Conservation (phyloP, 2,888 invertebrate genomes). For the Drosophila acutilabella region DNA sequence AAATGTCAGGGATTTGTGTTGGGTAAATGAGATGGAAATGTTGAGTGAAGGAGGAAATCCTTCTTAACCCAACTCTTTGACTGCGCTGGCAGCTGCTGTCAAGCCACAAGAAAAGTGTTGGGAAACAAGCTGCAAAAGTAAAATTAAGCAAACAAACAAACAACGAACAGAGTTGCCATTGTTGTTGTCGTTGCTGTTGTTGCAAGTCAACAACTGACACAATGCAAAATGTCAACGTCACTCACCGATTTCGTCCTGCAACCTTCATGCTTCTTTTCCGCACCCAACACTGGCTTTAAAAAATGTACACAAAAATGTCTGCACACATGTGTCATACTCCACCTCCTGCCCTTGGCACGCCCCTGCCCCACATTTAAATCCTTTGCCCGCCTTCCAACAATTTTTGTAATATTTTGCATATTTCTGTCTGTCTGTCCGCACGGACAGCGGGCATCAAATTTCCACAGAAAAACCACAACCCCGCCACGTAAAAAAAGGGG, state of each 20-base stretch:
- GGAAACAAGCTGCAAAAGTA: conserved; percentile 22
- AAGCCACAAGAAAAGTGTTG: conserved; percentile 42
- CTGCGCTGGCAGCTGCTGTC: conserved; percentile 41
- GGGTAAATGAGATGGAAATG: conserved; percentile 38
- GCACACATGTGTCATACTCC: conserved; percentile 46
- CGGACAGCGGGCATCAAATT: conserved; percentile 31
- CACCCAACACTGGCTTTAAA: conserved; percentile 9
- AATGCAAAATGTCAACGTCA: conserved; percentile 52
- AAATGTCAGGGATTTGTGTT: conserved; percentile 39
- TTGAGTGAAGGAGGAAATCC: conserved; percentile 9
- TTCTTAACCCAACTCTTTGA: conserved; percentile 4
- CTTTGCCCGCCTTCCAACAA: conserved; percentile 22
- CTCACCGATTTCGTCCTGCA: conserved; percentile 13
- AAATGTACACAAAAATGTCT: conserved; percentile 53
- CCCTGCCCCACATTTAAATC: conserved; percentile 22
- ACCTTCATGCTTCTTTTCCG: background rate
- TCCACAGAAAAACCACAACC: conserved; percentile 47
- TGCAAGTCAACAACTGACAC: conserved; percentile 52
- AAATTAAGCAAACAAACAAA: conserved; percentile 31
- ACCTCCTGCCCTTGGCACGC: background rate
- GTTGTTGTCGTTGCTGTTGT: conserved; percentile 30
- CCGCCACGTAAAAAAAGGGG: conserved; percentile 17
- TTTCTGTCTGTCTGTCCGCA: conserved; percentile 21
- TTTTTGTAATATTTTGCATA: conserved; percentile 64
- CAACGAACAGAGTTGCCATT: conserved; percentile 23